Conservation (phyloP, 30 jellyfish, hydroid and myxozoan genomes). For the Pelagia noctiluca region DNA sequence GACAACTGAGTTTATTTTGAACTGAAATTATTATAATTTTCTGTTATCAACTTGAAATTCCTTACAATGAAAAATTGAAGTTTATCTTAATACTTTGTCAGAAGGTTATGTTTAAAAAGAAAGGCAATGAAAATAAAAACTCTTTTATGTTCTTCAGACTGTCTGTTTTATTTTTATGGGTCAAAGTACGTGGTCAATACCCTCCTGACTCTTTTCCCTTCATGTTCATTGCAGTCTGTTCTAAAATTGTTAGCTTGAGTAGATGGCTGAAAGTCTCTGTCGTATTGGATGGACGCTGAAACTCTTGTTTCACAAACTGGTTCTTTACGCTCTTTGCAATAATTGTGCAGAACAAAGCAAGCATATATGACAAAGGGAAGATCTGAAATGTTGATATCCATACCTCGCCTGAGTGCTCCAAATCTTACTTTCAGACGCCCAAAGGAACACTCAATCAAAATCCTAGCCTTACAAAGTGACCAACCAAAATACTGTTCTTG, state of each 20-base stretch:
- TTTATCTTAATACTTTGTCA: too few relatives aligned
- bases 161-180: too few relatives aligned
- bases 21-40: too few relatives aligned
- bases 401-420: constrained; percentile 56
- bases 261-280: constrained; percentile 51
- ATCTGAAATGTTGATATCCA: constrained; percentile 27
- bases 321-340: constrained; percentile 38
- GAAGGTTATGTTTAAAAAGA: too few relatives aligned
- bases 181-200: constrained; percentile 25
- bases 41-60: too few relatives aligned
- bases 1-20: too few relatives aligned
- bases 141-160: too few relatives aligned
- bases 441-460: constrained; percentile 69
- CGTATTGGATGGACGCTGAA: not conserved
- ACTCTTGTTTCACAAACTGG: not conserved
- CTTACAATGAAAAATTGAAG: too few relatives aligned
- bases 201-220: constrained; percentile 24
- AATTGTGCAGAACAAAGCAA: constrained; percentile 53
- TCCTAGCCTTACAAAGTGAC: constrained; percentile 65
- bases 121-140: too few relatives aligned
- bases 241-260: not conserved
- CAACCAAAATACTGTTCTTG: constrained; percentile 47
- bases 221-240: constrained; percentile 7
- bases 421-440: constrained; percentile 69
- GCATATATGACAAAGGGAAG: constrained; percentile 57